Percentiles rank a stretch among this genome's conserved stretches.
Conservation (phyloP, 2,797 vertebrate species). For the Epinephelus awoara region DNA sequence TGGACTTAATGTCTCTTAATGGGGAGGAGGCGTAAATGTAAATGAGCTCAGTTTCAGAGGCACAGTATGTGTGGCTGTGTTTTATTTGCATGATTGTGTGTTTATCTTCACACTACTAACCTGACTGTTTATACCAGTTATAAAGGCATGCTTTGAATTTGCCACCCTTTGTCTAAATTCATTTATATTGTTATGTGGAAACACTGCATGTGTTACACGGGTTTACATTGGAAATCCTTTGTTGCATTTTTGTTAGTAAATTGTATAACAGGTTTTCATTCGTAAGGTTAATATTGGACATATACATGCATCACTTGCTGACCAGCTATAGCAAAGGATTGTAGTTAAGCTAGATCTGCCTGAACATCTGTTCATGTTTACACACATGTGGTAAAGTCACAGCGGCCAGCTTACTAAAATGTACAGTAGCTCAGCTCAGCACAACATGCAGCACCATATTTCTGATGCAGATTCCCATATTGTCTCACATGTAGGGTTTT, state of each 20-base stretch:
- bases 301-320: constrained; percentile 24
- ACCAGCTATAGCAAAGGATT: constrained; percentile 43
- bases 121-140: background rate
- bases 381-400: constrained; percentile 66
- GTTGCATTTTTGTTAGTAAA: background rate
- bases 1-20: background rate
- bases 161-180: too few species aligned
- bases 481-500: background rate
- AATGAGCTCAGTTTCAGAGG: background rate
- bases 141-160: background rate
- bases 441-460: constrained; percentile 37
- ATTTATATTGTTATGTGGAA: too few species aligned
- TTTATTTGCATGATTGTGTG: constrained; percentile 14
- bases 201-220: background rate
- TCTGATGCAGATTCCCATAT: constrained; percentile 20
- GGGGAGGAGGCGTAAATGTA: background rate
- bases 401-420: constrained; percentile 55
- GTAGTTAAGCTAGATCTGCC: constrained; percentile 58
- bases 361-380: constrained; percentile 78
- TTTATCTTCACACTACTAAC: background rate
- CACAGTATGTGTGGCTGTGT: background rate
- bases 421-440: constrained; percentile 31
- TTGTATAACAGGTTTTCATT: background rate
- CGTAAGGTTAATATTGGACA: constrained; percentile 12
- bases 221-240: background rate